These are phyloP conservation scores for Gymnorhina tibicen DNA, from an alignment of 2,113 vertebrate genomes.

Conservation along the genomic window DNA sequence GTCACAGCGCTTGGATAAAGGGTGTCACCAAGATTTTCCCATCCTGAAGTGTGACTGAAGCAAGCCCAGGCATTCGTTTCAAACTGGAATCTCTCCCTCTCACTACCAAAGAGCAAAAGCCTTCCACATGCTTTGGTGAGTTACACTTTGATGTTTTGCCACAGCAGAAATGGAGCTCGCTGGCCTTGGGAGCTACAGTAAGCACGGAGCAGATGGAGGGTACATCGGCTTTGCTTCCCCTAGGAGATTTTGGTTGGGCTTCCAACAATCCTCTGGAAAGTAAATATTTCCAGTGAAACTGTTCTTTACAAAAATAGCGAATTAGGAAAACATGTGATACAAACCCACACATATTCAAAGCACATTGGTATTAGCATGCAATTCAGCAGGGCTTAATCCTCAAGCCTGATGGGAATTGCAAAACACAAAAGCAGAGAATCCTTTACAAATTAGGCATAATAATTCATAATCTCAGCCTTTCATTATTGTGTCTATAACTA, in stretches of 20 bases:
- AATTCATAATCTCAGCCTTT: constrained; percentile 48
- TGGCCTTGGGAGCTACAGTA: neutral
- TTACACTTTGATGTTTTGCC: neutral
- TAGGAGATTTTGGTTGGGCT: neutral
- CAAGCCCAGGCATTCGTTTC: neutral
- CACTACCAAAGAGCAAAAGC: neutral
- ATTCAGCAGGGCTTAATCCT: constrained; percentile 25
- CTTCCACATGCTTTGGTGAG: neutral
- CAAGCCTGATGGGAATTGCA: constrained; percentile 30
- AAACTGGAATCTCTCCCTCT: neutral
- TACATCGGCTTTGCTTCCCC: fast-evolving
- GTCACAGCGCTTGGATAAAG: neutral
- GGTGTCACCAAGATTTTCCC: neutral
- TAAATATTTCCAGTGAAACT: constrained; percentile 34
- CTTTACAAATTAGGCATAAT: constrained; percentile 57
- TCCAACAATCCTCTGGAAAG: neutral
- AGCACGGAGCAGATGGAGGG: neutral
- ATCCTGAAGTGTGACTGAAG: neutral
- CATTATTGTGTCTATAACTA: constrained; percentile 37
- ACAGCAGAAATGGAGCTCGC: neutral
- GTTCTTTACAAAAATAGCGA: constrained; percentile 1
- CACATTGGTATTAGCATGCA: constrained; percentile 28
- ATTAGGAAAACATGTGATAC: constrained; percentile 22
- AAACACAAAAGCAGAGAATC: constrained; percentile 55
- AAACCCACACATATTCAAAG: constrained; percentile 25